Evolutionary conservation across 2,888 invertebrate species (phyloP), one percentile per base, ranked within the genome.

Genomic region (Epinotia bilunana): DNA sequence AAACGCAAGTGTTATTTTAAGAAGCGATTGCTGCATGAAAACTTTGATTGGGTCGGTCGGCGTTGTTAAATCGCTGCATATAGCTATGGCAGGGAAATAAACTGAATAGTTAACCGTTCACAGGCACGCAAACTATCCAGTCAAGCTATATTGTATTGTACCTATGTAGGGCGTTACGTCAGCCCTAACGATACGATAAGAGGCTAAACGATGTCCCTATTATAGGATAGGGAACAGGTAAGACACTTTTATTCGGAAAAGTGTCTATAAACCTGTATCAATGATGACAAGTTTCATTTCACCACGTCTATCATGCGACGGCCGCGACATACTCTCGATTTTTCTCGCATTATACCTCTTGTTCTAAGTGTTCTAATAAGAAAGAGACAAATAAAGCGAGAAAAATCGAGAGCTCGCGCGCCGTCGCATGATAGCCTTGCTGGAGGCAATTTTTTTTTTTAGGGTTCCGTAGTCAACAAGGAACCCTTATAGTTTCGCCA

Each of bases 21-120:
- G 72, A 70, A 73, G 75, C 76, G 74, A 78, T 79, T 65, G 60
- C 75, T 63, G 70, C 75, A 76, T 77, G 74, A 63, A 75, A 79
- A 72, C 69, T 76, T 69, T 75, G 77, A 77, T 78, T 75, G 78
- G 58, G 64, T 70, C 43, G 75, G 64, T 49, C 71, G 72, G 7
- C 70, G 69, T 65, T 43, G 65, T 57, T 68, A 65, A 70, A 78
- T 72, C 73, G 70, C 76, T 70, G 65, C 73, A 73, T 67, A 72
- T 63, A 63, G 67, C 46, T 1, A 1, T 16, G 63, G 43, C 16
- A 49, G 39, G 69, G 23, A 72, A 73, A 71, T 75, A 75, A 67
- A 75, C 61, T 75, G 55, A 67, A 57, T 12, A 71, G 67, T 67
- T 72, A 75, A 75, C 75, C 62, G 39, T 67, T 43, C 33, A 46